phyloP scores from a whole-genome alignment of 2,113 vertebrate species.

The Heterochromis multidens region DNA sequence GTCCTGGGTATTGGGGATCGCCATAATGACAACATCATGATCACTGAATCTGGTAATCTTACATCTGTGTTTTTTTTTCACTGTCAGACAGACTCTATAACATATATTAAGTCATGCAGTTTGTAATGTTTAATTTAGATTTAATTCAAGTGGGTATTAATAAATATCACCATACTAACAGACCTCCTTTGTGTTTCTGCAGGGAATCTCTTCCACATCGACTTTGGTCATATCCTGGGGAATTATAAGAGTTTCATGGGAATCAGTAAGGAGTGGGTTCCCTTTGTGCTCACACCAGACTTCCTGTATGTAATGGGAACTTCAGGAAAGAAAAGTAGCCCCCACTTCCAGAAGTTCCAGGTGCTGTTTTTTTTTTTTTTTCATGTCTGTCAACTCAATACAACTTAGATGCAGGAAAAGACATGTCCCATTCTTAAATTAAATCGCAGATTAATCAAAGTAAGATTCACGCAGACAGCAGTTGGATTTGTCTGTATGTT shows the following conservation, averaged over 20 bases:
- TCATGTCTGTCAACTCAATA: neutral
- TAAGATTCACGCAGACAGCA: too few species aligned
- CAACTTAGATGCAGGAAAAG: neutral
- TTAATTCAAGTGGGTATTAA: neutral
- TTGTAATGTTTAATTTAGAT: neutral
- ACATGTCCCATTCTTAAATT: neutral
- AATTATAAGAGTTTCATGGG: slow-evolving; percentile 99
- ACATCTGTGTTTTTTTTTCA: neutral
- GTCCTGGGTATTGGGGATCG: slow-evolving; percentile 98
- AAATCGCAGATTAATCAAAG: neutral
- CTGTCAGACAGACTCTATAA: neutral
- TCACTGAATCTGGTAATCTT: slow-evolving; percentile 89
- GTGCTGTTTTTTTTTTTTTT: slow-evolving; percentile 63
- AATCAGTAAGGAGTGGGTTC: slow-evolving; percentile 97
- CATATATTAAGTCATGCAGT: neutral
- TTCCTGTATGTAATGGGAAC: slow-evolving; percentile 98
- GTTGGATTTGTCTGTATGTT: neutral
- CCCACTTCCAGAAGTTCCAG: slow-evolving; percentile 96
- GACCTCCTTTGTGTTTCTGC: neutral
- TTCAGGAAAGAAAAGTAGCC: slow-evolving; percentile 91
- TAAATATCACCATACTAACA: neutral
- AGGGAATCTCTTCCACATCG: slow-evolving; percentile 99
- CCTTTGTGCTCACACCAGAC: slow-evolving; percentile 96
- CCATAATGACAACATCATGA: slow-evolving; percentile 99
- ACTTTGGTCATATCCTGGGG: slow-evolving; percentile 98